phyloP scores from a whole-genome alignment of 2,113 vertebrate species.

The Anolis sagrei region DNA sequence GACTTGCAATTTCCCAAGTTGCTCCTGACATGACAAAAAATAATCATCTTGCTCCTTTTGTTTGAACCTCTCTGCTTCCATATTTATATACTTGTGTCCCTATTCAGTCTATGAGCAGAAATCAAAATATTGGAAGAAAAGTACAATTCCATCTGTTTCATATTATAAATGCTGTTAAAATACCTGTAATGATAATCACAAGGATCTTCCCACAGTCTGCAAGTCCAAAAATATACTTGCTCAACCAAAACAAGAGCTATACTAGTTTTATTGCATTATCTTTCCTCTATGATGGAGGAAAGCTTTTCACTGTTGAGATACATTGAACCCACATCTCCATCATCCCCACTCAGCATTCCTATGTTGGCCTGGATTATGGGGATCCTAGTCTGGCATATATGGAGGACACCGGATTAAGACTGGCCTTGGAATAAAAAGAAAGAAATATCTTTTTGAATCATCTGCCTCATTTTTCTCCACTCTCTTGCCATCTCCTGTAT shows the following conservation, averaged over 20 bases:
- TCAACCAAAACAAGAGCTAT: background rate
- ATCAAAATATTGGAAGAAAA: background rate
- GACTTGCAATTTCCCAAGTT: no score
- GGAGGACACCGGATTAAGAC: no score
- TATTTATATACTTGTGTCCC: background rate
- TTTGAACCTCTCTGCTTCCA: background rate
- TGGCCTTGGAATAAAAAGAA: background rate
- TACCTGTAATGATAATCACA: background rate
- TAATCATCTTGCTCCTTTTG: background rate
- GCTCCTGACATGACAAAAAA: no score
- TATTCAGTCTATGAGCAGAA: no score
- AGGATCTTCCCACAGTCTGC: background rate
- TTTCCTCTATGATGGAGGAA: background rate
- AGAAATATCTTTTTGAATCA: background rate
- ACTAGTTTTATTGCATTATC: background rate
- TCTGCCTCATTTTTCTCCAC: background rate
- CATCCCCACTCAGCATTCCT: background rate
- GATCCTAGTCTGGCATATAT: background rate
- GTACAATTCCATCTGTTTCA: background rate
- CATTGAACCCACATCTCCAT: background rate
- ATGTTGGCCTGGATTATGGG: background rate
- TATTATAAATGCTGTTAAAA: background rate
- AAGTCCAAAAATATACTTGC: background rate
- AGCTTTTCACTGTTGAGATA: background rate
- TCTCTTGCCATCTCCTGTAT: background rate